phyloP scores from a whole-genome alignment of 2,888 invertebrate genomes.

The Amaurobius ferox region DNA sequence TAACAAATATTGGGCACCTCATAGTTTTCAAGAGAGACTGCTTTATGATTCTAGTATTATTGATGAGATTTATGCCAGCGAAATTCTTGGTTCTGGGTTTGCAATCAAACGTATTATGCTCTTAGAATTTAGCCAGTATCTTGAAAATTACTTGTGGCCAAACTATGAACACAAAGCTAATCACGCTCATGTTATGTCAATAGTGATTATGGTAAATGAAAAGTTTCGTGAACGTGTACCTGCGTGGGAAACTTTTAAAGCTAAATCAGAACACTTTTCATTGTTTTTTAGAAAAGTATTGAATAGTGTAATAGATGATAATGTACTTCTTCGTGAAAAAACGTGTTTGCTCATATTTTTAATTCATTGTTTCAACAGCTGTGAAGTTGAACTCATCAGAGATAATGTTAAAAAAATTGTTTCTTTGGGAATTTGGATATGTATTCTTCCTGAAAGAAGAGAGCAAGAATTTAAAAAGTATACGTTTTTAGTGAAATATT shows the following conservation, averaged over 20 bases:
- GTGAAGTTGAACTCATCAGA: slow-evolving; percentile 91
- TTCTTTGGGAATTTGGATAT: slow-evolving; percentile 95
- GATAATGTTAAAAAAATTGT: slow-evolving; percentile 94
- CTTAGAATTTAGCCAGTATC: slow-evolving; percentile 96
- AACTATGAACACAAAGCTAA: slow-evolving; percentile 88
- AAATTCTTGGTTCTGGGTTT: slow-evolving; percentile 85
- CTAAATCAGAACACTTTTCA: slow-evolving; percentile 86
- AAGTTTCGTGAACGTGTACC: slow-evolving; percentile 97
- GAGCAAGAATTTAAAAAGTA: slow-evolving; percentile 90
- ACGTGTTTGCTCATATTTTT: slow-evolving; percentile 92
- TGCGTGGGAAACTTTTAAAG: slow-evolving; percentile 94
- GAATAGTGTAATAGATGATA: slow-evolving; percentile 84
- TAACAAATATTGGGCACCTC: slow-evolving; percentile 93
- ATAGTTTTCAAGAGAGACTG: neutral
- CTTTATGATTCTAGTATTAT: slow-evolving; percentile 86
- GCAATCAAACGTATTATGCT: slow-evolving; percentile 84
- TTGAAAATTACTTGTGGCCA: slow-evolving; percentile 98
- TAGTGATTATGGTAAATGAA: slow-evolving; percentile 98
- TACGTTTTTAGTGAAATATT: slow-evolving; percentile 94
- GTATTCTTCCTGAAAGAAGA: slow-evolving; percentile 87
- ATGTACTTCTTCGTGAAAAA: slow-evolving; percentile 83
- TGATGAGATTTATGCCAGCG: slow-evolving; percentile 91
- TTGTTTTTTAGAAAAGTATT: slow-evolving; percentile 90
- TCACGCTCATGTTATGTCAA: slow-evolving; percentile 94
- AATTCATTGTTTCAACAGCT: slow-evolving; percentile 97